Evolutionary conservation across 2,888 invertebrate species (phyloP), one percentile per base, ranked within the genome.

Genomic region (Ornithoptera alexandrae): DNA sequence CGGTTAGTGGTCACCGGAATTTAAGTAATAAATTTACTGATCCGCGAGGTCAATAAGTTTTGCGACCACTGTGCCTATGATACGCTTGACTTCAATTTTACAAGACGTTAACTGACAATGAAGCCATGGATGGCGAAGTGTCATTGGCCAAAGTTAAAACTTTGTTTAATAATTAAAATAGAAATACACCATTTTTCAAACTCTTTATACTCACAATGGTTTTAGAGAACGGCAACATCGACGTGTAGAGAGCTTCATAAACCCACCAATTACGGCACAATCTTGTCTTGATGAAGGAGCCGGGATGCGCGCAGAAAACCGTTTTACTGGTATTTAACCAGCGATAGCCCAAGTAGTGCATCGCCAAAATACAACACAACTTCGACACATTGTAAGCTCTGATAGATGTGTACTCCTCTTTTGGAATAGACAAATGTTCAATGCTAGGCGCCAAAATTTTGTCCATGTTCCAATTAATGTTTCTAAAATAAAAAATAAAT

Each of bases 151-250:
- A n/a, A 18, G 8, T 53, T 7, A 18, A n/a, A 53, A 53, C 3
- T 53, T 53, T n/a, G 53, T 18, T 53, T n/a, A 53, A 53, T 46
- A 46, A 46, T 46, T 4, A 46, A 46, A 15, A 46, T 3, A 30
- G 30, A 30, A 30, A 30, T 46, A 17, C 8, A 39, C 8, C 39
- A 39, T 12, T 46, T 46, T 20, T 57, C 20, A 20, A 61, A 57
- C 46, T 59, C 59, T 7, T n/a, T n/a, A n/a, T 53, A 89, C 94
- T 94, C 88, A 97, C 97, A 93, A 98, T 85, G 30, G 97, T 96
- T 88, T 99, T 99, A 7, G 98, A 97, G 85, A 99, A 99, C 4
- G 98, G 98, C 72, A 96, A 92, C 75, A 96, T 97, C 0, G 96
- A 60, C 7, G 94, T 93, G 82, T 97, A 98, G 0, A 97, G 83